These are phyloP conservation scores for Penaeus vannamei DNA, from an alignment of 1,140 invertebrate genomes.

Conservation along the genomic window DNA sequence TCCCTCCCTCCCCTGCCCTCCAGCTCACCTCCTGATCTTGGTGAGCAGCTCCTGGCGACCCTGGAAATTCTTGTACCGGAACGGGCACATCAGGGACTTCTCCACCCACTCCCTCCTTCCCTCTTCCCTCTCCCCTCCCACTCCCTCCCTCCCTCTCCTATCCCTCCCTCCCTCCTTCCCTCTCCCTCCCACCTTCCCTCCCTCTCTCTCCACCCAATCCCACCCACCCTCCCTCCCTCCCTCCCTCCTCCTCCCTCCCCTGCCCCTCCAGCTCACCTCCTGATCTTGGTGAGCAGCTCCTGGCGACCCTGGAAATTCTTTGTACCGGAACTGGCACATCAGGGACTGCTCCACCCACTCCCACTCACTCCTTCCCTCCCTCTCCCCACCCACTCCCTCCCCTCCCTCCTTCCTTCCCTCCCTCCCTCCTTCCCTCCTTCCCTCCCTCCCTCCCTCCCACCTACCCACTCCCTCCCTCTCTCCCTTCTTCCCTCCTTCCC, in stretches of 20 bases:
- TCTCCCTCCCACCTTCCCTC: no score
- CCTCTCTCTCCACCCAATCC: no score
- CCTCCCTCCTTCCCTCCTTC: neutral
- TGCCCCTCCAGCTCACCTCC: constrained; percentile 62
- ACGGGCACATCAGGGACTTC: constrained; percentile 70
- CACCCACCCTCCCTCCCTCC: no score
- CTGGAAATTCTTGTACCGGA: constrained; percentile 70
- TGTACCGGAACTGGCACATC: constrained; percentile 69
- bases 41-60: constrained; percentile 70
- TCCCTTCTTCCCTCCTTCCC: no score
- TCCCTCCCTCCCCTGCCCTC: no score
- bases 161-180: no score
- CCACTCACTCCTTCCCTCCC: no score
- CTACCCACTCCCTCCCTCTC: neutral
- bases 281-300: constrained; percentile 70
- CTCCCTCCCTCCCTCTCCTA: no score
- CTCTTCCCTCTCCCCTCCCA: no score
- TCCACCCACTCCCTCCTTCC: no score
- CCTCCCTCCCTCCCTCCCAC: neutral
- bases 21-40: constrained; percentile 69
- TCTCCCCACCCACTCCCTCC: neutral
- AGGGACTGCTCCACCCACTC: no score
- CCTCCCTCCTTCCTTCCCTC: neutral
- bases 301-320: constrained; percentile 71
- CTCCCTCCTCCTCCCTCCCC: no score